These are phyloP conservation scores for Brachionus plicatilis DNA, from an alignment of 1,140 invertebrate species.

Conservation along the genomic window DNA sequence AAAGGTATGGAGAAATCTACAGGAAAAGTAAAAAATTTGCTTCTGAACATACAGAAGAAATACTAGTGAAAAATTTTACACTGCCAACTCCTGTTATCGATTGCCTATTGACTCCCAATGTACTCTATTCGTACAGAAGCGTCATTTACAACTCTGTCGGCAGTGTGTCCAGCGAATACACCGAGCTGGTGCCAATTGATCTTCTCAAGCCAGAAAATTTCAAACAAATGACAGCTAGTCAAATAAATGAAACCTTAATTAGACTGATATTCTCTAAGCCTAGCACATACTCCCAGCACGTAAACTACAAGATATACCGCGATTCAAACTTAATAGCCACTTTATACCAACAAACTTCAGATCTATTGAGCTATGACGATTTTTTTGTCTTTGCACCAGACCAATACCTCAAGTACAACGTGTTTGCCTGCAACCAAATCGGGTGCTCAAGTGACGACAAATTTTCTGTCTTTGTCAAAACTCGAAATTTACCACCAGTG, in stretches of 20 bases:
- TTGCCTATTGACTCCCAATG: background rate
- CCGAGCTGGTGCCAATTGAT: background rate
- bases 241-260: conserved; percentile 13
- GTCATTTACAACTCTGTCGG: background rate
- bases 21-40: background rate
- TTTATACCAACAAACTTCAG: background rate
- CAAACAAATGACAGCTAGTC: background rate
- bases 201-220: background rate
- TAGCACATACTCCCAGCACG: background rate
- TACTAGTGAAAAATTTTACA: background rate
- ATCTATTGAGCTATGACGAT: background rate
- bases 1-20: background rate
- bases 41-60: background rate
- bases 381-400: background rate
- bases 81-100: background rate
- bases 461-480: background rate
- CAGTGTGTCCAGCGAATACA: background rate
- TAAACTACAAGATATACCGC: background rate
- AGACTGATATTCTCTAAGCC: background rate
- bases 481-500: background rate
- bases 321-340: background rate
- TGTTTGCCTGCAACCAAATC: background rate
- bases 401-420: background rate
- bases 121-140: background rate
- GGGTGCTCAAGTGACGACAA: background rate